phyloP scores from a whole-genome alignment of 2,113 vertebrate genomes.

The Eolophus roseicapilla region DNA sequence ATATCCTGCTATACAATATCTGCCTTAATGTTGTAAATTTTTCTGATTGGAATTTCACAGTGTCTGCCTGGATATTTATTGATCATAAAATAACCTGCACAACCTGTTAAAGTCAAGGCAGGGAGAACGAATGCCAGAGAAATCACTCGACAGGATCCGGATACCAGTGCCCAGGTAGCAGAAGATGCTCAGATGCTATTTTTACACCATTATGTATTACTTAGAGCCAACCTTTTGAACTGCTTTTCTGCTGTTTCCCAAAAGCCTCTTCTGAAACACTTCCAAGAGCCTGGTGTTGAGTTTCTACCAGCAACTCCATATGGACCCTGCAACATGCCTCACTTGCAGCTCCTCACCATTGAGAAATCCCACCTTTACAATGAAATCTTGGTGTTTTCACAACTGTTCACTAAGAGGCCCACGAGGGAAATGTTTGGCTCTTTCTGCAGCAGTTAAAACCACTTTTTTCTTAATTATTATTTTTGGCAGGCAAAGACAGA shows the following conservation, averaged over 20 bases:
- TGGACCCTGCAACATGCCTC: constrained; percentile 38
- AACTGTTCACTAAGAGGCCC: constrained; percentile 38
- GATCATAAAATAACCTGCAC: constrained; percentile 48
- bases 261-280: constrained; percentile 1
- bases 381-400: constrained; percentile 62
- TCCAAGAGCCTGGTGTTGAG: constrained; percentile 36
- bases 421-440: constrained; percentile 18
- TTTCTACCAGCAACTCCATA: constrained; percentile 47
- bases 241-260: background rate
- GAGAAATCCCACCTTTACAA: constrained; percentile 46
- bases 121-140: background rate
- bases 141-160: background rate
- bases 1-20: constrained; percentile 69
- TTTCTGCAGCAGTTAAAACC: constrained; percentile 6
- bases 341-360: constrained; percentile 30
- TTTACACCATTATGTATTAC: background rate
- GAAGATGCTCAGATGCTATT: constrained; percentile 20
- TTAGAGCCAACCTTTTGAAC: constrained; percentile 15
- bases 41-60: constrained; percentile 75
- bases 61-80: constrained; percentile 68
- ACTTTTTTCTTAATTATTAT: background rate
- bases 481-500: constrained; percentile 37
- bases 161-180: background rate
- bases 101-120: constrained; percentile 4
- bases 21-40: constrained; percentile 74